phyloP scores from a whole-genome alignment of 2,888 invertebrate species.

The Chrysodeixis includens region DNA sequence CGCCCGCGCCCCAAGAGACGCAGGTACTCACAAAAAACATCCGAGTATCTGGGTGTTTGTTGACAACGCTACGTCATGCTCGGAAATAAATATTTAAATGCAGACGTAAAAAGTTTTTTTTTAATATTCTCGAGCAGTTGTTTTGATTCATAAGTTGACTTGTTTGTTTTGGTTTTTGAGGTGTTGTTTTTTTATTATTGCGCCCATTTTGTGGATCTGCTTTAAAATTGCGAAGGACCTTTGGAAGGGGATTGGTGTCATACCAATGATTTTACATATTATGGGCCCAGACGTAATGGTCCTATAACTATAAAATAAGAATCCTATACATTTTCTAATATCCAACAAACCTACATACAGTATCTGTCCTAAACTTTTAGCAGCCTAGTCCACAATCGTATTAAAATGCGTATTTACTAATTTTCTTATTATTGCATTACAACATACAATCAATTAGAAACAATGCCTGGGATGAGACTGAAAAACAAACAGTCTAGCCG shows the following conservation, averaged over 20 bases:
- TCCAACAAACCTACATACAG: too few species aligned
- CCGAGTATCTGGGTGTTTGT: constrained; percentile 83
- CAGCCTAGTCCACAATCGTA: too few species aligned
- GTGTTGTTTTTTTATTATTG: not conserved
- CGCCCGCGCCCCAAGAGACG: constrained; percentile 60
- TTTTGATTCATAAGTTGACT: constrained; percentile 20
- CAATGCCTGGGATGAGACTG: not conserved
- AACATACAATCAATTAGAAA: not conserved
- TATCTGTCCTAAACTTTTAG: too few species aligned
- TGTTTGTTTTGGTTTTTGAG: constrained; percentile 4
- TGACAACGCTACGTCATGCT: constrained; percentile 79
- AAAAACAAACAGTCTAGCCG: not conserved
- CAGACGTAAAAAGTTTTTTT: constrained; percentile 38
- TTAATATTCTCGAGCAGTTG: constrained; percentile 27
- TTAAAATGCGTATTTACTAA: too few species aligned
- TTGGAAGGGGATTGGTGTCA: too few species aligned
- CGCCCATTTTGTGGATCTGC: too few species aligned
- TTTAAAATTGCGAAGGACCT: not conserved
- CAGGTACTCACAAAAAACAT: constrained; percentile 78
- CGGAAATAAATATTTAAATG: constrained; percentile 63
- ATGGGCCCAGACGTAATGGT: too few species aligned
- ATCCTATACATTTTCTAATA: too few species aligned
- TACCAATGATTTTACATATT: too few species aligned
- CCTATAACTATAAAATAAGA: too few species aligned
- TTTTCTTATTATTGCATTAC: too few species aligned